Conservation (phyloP, 2,113 vertebrate genomes). For the Kryptolebias marmoratus region DNA sequence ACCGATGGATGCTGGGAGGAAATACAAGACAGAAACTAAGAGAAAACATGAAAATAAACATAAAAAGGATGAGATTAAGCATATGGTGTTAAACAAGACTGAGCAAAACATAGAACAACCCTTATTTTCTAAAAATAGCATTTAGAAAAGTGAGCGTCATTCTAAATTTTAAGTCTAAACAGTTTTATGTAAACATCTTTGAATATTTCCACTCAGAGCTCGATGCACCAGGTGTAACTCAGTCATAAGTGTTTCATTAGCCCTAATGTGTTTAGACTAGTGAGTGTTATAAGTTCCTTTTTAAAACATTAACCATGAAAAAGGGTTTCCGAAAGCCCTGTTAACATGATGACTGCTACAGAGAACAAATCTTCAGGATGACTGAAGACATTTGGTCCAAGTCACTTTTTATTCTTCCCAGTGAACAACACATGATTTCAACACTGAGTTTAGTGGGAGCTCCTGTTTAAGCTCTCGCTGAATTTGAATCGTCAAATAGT, state of each 20-base stretch:
- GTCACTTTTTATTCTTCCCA: neutral
- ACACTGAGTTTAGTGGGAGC: no score
- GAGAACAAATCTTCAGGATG: neutral
- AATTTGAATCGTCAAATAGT: no score
- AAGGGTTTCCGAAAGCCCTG: neutral
- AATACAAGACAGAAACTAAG: conserved; percentile 11
- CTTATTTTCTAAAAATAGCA: neutral
- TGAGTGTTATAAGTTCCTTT: neutral
- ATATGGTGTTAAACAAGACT: no score
- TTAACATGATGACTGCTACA: no score
- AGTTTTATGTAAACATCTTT: neutral
- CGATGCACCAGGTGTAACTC: neutral
- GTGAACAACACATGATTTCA: no score
- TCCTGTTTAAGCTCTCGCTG: no score
- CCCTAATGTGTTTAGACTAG: no score
- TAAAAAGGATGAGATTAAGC: neutral
- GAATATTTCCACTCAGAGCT: neutral
- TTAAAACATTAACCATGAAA: neutral
- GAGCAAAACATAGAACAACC: no score
- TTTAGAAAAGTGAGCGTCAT: neutral
- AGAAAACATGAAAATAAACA: neutral
- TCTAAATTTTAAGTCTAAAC: no score
- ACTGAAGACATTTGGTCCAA: neutral
- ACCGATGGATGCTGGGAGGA: conserved; percentile 35
- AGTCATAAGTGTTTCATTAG: neutral